Base-by-base conservation (phyloP, 2,888 invertebrate genomes). In the Argyresthia albistria region DNA sequence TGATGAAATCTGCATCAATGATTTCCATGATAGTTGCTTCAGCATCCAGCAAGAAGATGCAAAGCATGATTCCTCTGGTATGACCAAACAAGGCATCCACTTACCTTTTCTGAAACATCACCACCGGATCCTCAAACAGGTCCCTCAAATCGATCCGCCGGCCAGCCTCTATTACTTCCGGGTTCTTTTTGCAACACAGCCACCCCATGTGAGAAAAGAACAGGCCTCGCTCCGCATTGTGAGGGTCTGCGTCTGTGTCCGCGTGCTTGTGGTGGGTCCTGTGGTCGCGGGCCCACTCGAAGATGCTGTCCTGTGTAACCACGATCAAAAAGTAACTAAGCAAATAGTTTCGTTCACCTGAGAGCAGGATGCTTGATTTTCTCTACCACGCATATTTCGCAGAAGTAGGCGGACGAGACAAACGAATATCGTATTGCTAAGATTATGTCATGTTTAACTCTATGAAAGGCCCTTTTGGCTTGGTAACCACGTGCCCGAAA, bases 121-220 rank as follows among this genome's bases (percentile, higher is more conserved):
- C 93, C 1, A 97, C 91, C 11, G 94, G 93, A 82, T 98, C 97
- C 37, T 89, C 89, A 52, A 92, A 91, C 46, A 98, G 84, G 71
- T 98, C 98, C 43, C 89, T 91, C 83, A 97, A 89, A 67, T 97
- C 96, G 25, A 97, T 89, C 35, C 90, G 89, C 60, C 92, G 92
- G 43, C 97, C 97, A 62, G 95, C 96, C 46, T 78, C 88, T 46
- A 91, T 91, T 36, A 98, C 96, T 64, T 96, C 95, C 0, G 93
- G 94, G 70, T 97, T 96, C 73, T 98, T 97, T 65, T 92, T 92
- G 60, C 92, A 88, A 80, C 97, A 88, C 52, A 98, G 84, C 97
- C 98, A 98, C 50, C 98, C 98, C 83, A 97, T 93, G 73, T 98
- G 97, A 0, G 97, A 93, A 84, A 96, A 98, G 89, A 98, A 97